These are phyloP conservation scores for Bombus picipes DNA, from an alignment of 1,140 invertebrate species.

Conservation along the genomic window DNA sequence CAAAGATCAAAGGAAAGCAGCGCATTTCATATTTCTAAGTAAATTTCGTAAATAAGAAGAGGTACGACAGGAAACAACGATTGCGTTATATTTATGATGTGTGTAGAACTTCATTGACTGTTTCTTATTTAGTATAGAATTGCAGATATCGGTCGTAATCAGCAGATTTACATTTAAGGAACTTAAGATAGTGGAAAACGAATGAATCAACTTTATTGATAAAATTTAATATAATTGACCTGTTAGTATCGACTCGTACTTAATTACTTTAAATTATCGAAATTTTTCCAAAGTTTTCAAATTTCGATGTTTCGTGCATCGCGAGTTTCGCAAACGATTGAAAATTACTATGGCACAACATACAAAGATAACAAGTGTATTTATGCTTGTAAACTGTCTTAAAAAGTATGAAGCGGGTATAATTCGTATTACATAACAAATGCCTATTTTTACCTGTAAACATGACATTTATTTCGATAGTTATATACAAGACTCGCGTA, in stretches of 20 bases:
- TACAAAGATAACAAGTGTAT: not conserved
- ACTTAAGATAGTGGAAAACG: conserved; percentile 20
- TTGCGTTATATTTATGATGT: too few relatives aligned
- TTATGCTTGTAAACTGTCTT: not conserved
- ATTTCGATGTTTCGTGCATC: not conserved
- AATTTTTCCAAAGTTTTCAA: not conserved
- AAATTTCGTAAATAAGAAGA: not conserved
- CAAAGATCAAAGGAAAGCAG: not conserved
- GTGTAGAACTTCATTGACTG: not conserved
- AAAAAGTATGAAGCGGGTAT: conserved; percentile 12
- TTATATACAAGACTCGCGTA: conserved; percentile 52
- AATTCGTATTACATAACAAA: conserved; percentile 31
- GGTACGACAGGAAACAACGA: too few relatives aligned
- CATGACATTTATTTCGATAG: conserved; percentile 57
- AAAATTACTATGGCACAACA: not conserved
- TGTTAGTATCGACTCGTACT: conserved; percentile 15
- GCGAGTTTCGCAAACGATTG: not conserved
- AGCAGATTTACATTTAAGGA: not conserved
- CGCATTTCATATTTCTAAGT: not conserved
- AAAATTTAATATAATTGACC: conserved; percentile 46
- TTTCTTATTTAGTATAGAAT: not conserved
- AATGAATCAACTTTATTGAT: conserved; percentile 47
- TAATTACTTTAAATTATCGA: conserved; percentile 11
- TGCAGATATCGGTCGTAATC: not conserved
- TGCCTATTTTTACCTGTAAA: conserved; percentile 46